Evolutionary conservation across 2,888 invertebrate genomes (phyloP).

Genomic region (Drosophila mettleri): DNA sequence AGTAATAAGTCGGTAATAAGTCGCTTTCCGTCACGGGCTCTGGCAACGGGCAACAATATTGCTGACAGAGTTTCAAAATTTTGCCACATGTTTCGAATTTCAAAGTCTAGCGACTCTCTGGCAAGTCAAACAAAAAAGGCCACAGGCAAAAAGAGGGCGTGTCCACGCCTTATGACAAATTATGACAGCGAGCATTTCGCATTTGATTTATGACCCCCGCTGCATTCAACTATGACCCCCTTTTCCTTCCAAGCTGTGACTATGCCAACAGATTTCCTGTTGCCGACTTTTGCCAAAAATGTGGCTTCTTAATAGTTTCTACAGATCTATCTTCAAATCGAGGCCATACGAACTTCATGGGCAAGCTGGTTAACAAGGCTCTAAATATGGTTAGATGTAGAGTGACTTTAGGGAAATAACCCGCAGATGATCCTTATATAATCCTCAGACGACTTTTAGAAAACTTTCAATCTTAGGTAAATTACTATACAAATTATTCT

Average conservation of each 20-base stretch:
- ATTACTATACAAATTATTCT: too few relatives aligned
- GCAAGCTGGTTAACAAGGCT: not conserved
- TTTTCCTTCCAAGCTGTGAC: conserved; percentile 35
- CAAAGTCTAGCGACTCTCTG: not conserved
- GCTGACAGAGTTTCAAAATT: conserved; percentile 25
- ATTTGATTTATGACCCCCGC: conserved; percentile 76
- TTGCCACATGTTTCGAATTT: conserved; percentile 11
- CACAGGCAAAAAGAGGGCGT: conserved; percentile 70
- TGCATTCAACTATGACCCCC: conserved; percentile 75
- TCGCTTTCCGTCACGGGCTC: conserved; percentile 23
- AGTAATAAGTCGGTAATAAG: conserved; percentile 33
- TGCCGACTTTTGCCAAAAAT: conserved; percentile 23
- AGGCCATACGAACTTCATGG: not conserved
- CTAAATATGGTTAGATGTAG: not conserved
- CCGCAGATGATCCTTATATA: not conserved
- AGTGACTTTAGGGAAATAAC: not conserved
- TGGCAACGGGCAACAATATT: conserved; percentile 45
- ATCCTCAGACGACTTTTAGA: too few relatives aligned
- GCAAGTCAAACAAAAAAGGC: conserved; percentile 1
- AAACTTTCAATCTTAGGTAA: too few relatives aligned
- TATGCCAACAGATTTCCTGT: conserved; percentile 54
- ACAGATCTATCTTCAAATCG: not conserved
- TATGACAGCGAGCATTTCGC: conserved; percentile 81
- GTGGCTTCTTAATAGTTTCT: conserved; percentile 3
- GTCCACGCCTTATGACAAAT: conserved; percentile 82